Evolutionary conservation across 2,888 invertebrate genomes (phyloP).

Genomic region (Glyphotaelius pellucidus): DNA sequence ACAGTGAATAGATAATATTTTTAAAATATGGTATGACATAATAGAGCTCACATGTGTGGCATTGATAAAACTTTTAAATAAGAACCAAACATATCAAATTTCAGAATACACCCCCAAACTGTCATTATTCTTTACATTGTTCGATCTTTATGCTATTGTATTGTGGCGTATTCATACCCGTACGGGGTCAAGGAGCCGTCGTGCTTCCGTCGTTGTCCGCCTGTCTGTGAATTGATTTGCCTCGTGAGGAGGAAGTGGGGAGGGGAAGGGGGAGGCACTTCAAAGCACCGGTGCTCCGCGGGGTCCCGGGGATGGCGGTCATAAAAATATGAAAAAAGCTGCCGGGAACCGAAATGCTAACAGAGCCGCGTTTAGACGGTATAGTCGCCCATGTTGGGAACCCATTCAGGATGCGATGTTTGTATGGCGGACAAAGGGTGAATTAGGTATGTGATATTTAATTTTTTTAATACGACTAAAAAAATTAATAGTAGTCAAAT

Average conservation of each 20-base stretch:
- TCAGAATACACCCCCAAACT: background rate
- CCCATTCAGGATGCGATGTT: conserved; percentile 14
- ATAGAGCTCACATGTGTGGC: too few relatives aligned
- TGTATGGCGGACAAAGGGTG: background rate
- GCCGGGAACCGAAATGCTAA: background rate
- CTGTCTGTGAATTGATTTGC: background rate
- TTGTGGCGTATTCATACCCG: background rate
- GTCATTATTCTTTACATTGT: background rate
- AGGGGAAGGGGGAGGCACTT: background rate
- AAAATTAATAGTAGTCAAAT: too few relatives aligned
- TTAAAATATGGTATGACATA: too few relatives aligned
- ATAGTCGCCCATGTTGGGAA: conserved; percentile 6
- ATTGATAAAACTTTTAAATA: too few relatives aligned
- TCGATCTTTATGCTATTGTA: background rate
- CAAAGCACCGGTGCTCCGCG: background rate
- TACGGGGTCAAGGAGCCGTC: background rate
- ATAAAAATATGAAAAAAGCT: background rate
- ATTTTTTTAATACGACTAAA: too few relatives aligned
- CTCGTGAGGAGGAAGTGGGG: background rate
- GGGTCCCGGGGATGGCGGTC: background rate
- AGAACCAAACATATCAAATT: background rate
- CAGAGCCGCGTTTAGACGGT: background rate
- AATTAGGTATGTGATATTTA: background rate
- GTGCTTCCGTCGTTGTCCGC: background rate
- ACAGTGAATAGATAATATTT: too few relatives aligned